phyloP scores from a whole-genome alignment of 2,113 vertebrate species.

The Eptesicus fuscus region DNA sequence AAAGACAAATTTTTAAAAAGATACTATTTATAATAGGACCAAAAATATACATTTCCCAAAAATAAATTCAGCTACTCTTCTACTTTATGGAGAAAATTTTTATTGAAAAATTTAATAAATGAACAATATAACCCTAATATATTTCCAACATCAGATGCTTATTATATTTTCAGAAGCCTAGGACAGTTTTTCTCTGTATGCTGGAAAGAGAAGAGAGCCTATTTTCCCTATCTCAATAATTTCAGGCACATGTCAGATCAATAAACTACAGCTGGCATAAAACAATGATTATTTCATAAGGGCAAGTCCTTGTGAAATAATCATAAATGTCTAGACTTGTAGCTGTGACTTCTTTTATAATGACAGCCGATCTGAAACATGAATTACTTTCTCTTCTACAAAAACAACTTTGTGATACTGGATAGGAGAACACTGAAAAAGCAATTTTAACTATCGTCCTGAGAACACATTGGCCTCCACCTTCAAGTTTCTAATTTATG shows the following conservation, averaged over 20 bases:
- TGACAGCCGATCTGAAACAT: neutral
- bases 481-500: conserved; percentile 18
- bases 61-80: neutral
- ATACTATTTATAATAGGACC: neutral
- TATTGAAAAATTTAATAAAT: conserved; percentile 39
- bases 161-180: conserved; percentile 21
- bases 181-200: conserved; percentile 8
- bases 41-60: neutral
- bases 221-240: conserved; percentile 58
- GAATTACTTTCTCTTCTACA: conserved; percentile 27
- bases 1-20: neutral
- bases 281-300: conserved; percentile 64
- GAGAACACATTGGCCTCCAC: neutral
- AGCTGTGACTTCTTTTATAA: conserved; percentile 53
- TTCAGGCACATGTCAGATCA: conserved; percentile 53
- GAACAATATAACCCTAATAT: conserved; percentile 10
- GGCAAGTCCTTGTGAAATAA: conserved; percentile 65
- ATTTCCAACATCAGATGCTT: conserved; percentile 44
- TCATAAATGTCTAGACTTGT: conserved; percentile 60
- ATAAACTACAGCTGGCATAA: conserved; percentile 34
- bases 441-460: conserved; percentile 25
- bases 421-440: conserved; percentile 34
- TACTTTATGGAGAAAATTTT: neutral
- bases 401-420: conserved; percentile 44
- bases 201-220: conserved; percentile 36